Percentiles rank a stretch among this genome's conserved stretches.
Evolutionary conservation across 1,140 invertebrate genomes (phyloP).

Genomic region (Phymastichus coffea): DNA sequence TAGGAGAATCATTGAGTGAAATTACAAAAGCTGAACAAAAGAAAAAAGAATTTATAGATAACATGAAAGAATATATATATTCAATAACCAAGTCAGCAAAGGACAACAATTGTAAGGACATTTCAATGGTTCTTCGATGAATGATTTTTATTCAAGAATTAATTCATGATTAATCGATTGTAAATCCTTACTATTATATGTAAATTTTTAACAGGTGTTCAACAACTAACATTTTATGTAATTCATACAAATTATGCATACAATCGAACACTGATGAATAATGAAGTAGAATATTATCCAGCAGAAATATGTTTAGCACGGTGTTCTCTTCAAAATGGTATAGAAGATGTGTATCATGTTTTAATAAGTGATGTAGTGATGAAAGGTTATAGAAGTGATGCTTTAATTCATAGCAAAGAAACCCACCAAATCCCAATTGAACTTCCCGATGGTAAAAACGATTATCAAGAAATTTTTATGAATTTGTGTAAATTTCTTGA

Average conservation of each 20-base stretch:
- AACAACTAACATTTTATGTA: constrained; percentile 43
- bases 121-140: not conserved
- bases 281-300: constrained; percentile 42
- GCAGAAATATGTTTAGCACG: constrained; percentile 48
- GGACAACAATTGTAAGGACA: constrained; percentile 26
- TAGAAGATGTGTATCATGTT: constrained; percentile 55
- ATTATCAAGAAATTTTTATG: constrained; percentile 38
- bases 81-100: constrained; percentile 14
- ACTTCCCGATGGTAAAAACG: constrained; percentile 32
- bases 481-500: constrained; percentile 51
- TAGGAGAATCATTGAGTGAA: constrained; percentile 33
- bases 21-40: constrained; percentile 14
- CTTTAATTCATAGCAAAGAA: constrained; percentile 50
- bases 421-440: constrained; percentile 57
- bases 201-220: constrained; percentile 31
- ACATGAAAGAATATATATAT: constrained; percentile 37
- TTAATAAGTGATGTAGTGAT: constrained; percentile 56
- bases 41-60: constrained; percentile 26
- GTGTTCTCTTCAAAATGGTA: constrained; percentile 58
- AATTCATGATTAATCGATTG: not conserved
- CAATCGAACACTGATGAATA: constrained; percentile 29
- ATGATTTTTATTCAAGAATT: not conserved
- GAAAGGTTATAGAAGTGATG: constrained; percentile 56
- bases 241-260: constrained; percentile 55
- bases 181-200: not conserved